Evolutionary conservation across 2,797 vertebrate genomes (phyloP), one percentile per base, ranked within the genome.

Genomic region (Chaenodraco wilsoni): DNA sequence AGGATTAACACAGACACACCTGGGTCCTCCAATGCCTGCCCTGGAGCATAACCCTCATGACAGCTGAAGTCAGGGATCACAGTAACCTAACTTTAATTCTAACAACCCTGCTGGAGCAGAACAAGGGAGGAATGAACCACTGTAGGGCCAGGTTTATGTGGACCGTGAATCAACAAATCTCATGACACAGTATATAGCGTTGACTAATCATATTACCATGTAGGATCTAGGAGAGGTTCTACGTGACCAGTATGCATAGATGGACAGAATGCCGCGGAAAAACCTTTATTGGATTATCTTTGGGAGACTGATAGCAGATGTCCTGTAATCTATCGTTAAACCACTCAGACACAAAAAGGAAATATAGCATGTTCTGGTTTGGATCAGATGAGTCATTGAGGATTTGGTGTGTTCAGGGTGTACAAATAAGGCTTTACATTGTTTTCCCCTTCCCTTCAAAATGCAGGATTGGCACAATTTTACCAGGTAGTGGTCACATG

Each of bases 1-100:
- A 79, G 54, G 62, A 69, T 57, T 76, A 70, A 75, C 60, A 72
- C 50, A 82, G 37, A 23, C 65, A 64, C 93, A 93, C 87, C 89
- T 92, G 92, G 84, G 91, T 78, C 88, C 84, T 65, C 37, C 17
- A 37, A 50, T 8, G 74, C 82, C 68, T 23, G 23, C 23, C 23
- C 23, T n/a, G 66, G 57, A 83, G 74, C 61, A 58, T 16, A 64
- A 67, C 73, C 69, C 57, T 55, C 66, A 65, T 40, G 72, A 83
- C 68, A 79, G 82, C 87, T 78, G 69, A 69, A 79, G 60, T 70
- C 73, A 64, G 49, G 41, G 49, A 43, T 75, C 49, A 7, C n/a
- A 69, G 78, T 69, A 50, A 55, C 56, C 63, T 17, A 52, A 80
- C 74, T 83, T 84, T 43, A 37, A 66, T 46, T 73, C 45, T 40